These are phyloP conservation scores for Hydraecia micacea DNA, from an alignment of 2,888 invertebrate genomes.

Conservation along the genomic window DNA sequence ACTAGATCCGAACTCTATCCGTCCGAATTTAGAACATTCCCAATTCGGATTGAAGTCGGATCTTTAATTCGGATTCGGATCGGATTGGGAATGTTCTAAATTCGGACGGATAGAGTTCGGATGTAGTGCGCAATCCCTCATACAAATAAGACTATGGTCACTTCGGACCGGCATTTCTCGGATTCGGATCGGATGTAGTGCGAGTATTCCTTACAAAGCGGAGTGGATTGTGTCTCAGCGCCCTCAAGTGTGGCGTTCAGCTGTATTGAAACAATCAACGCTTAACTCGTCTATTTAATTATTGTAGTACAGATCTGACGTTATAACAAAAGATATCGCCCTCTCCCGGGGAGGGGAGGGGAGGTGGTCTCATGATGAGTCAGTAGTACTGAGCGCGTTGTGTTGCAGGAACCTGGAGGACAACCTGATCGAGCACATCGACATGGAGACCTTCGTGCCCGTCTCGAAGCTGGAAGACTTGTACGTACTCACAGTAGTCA, in stretches of 20 bases:
- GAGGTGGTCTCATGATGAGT: neutral
- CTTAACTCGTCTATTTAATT: neutral
- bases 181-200: too few relatives aligned
- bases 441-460: constrained; percentile 95
- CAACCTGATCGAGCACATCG: constrained; percentile 95
- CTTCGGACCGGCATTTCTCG: too few relatives aligned
- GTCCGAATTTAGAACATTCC: too few relatives aligned
- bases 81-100: too few relatives aligned
- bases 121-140: too few relatives aligned
- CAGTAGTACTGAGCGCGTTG: neutral
- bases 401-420: constrained; percentile 95
- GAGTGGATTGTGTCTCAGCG: neutral
- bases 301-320: neutral
- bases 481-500: constrained; percentile 90
- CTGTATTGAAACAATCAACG: neutral
- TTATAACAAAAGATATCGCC: neutral
- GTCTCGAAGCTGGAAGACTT: constrained; percentile 95
- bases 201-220: neutral
- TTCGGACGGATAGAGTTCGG: too few relatives aligned
- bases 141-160: too few relatives aligned
- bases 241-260: neutral
- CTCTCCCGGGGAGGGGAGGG: neutral
- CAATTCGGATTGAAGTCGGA: too few relatives aligned
- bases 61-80: too few relatives aligned
- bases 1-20: too few relatives aligned